Conservation (phyloP, 2,113 vertebrate species). For the Mus musculus region GRCm39 chr16:84774501-84775000, state of each 20-base stretch:
- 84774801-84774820: not conserved
- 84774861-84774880: not conserved
- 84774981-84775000: constrained; percentile 96
- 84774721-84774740: too few species aligned
- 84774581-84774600: not conserved
- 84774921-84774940: not conserved
- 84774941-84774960: constrained; percentile 93
- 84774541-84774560: not conserved
- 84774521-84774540: not conserved
- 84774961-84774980: constrained; percentile 95
- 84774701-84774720: not conserved
- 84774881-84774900: not conserved
- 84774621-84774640: not conserved
- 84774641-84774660: not conserved
- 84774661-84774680: not conserved
- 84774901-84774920: not conserved
- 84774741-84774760: too few species aligned
- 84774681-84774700: not conserved
- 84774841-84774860: not conserved
- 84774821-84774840: not conserved
- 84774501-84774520: not conserved
- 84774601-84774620: not conserved
- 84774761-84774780: too few species aligned
- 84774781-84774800: not conserved
- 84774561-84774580: not conserved